These are phyloP conservation scores for Hestina assimilis DNA, from an alignment of 1,140 invertebrate genomes.

Conservation along the genomic window DNA sequence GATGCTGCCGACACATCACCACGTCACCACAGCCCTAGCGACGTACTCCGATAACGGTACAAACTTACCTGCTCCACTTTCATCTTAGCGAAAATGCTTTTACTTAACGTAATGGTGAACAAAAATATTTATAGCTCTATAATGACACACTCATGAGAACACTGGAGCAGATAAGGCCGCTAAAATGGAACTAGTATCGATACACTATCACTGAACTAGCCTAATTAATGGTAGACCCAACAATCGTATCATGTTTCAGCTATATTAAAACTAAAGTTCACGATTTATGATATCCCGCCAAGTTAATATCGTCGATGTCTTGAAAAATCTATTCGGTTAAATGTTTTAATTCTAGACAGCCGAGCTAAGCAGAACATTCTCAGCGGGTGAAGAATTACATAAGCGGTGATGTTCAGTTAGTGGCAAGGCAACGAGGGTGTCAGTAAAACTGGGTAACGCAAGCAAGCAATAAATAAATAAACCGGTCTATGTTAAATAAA, in stretches of 20 bases:
- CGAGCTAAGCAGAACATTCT: conserved; percentile 76
- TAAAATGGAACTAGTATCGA: conserved; percentile 47
- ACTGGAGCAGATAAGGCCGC: conserved; percentile 68
- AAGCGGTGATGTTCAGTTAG: conserved; percentile 75
- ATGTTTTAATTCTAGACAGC: conserved; percentile 37
- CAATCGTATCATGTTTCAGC: conserved; percentile 32
- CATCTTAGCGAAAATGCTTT: neutral
- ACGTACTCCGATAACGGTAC: conserved; percentile 33
- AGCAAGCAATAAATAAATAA: conserved; percentile 61
- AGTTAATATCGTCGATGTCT: conserved; percentile 34
- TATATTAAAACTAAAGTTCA: conserved; percentile 26
- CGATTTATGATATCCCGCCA: conserved; percentile 52
- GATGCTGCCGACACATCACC: conserved; percentile 77
- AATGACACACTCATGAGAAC: conserved; percentile 27
- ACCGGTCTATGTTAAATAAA: conserved; percentile 22
- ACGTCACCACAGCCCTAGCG: conserved; percentile 72
- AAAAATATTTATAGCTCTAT: conserved; percentile 3
- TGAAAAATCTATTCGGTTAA: conserved; percentile 19
- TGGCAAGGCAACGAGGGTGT: conserved; percentile 72
- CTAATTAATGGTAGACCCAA: conserved; percentile 37
- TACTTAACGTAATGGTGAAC: neutral
- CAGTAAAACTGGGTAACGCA: conserved; percentile 54
- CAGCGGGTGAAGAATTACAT: conserved; percentile 71
- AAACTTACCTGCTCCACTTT: conserved; percentile 66
- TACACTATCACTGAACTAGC: conserved; percentile 40